These are phyloP conservation scores for Iguana delicatissima DNA, from an alignment of 2,797 vertebrate genomes.

Conservation along the genomic window DNA sequence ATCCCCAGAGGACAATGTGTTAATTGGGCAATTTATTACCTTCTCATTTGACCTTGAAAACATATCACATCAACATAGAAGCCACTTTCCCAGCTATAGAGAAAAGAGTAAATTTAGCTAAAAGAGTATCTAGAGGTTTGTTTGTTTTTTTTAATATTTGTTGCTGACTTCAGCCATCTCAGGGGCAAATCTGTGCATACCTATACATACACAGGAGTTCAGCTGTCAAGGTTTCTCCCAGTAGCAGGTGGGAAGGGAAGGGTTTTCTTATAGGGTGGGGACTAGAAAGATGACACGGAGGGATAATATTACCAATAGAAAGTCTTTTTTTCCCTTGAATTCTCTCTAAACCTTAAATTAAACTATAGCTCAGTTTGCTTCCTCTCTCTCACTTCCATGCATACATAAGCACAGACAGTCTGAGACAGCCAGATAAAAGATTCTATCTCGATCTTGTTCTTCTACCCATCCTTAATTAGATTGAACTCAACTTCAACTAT, in stretches of 20 bases:
- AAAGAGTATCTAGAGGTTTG: not conserved
- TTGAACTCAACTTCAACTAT: not conserved
- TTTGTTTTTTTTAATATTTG: not conserved
- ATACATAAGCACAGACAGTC: not conserved
- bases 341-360: too few species aligned
- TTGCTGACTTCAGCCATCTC: not conserved
- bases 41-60: slow-evolving; percentile 17
- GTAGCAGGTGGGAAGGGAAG: not conserved
- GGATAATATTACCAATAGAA: not conserved
- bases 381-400: too few species aligned
- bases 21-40: slow-evolving; percentile 14
- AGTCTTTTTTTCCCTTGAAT: too few species aligned
- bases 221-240: not conserved
- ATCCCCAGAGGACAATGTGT: not conserved
- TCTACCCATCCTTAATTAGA: not conserved
- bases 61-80: not conserved
- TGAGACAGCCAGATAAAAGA: not conserved
- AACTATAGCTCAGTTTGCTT: too few species aligned
- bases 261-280: too few species aligned
- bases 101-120: not conserved
- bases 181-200: not conserved
- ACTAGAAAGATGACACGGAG: too few species aligned
- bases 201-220: not conserved
- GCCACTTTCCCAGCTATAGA: not conserved
- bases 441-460: not conserved